Conservation (phyloP, 2,888 invertebrate genomes). For the Schrankia costaestrigalis region DNA sequence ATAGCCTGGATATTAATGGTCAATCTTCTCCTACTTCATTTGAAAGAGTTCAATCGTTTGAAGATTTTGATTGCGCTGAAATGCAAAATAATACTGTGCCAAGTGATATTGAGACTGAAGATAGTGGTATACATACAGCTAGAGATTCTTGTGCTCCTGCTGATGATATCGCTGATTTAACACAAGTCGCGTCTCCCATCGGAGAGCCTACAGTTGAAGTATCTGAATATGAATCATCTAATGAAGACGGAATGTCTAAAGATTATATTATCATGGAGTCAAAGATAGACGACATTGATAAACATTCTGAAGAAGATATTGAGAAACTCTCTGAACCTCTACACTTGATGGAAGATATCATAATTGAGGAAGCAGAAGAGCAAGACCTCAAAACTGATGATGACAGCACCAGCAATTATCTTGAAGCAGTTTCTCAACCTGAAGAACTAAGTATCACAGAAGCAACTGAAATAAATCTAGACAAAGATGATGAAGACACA, state of each 20-base stretch:
- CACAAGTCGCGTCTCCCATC: slow-evolving; percentile 71
- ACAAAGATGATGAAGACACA: slow-evolving; percentile 77
- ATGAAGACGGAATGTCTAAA: slow-evolving; percentile 60
- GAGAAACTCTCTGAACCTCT: slow-evolving; percentile 43
- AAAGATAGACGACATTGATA: slow-evolving; percentile 48
- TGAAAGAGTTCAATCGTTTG: slow-evolving; percentile 83
- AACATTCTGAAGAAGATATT: slow-evolving; percentile 40
- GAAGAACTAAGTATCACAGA: slow-evolving; percentile 71
- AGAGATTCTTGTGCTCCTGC: slow-evolving; percentile 89
- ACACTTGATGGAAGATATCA: slow-evolving; percentile 56
- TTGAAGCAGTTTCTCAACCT: slow-evolving; percentile 68
- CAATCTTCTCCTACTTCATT: slow-evolving; percentile 78
- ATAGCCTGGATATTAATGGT: slow-evolving; percentile 83
- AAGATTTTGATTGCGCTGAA: slow-evolving; percentile 83
- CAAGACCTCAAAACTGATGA: slow-evolving; percentile 65
- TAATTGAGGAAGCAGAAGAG: slow-evolving; percentile 71
- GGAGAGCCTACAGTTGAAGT: slow-evolving; percentile 68
- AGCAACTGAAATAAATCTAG: slow-evolving; percentile 73
- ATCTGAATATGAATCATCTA: slow-evolving; percentile 73
- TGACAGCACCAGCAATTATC: slow-evolving; percentile 70
- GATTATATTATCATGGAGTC: slow-evolving; percentile 53
- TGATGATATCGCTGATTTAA: slow-evolving; percentile 84
- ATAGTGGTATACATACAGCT: slow-evolving; percentile 89
- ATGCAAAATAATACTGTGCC: slow-evolving; percentile 79
- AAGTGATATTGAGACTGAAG: slow-evolving; percentile 86